Conservation (phyloP, 2,113 vertebrate species). For the Carassius auratus region DNA sequence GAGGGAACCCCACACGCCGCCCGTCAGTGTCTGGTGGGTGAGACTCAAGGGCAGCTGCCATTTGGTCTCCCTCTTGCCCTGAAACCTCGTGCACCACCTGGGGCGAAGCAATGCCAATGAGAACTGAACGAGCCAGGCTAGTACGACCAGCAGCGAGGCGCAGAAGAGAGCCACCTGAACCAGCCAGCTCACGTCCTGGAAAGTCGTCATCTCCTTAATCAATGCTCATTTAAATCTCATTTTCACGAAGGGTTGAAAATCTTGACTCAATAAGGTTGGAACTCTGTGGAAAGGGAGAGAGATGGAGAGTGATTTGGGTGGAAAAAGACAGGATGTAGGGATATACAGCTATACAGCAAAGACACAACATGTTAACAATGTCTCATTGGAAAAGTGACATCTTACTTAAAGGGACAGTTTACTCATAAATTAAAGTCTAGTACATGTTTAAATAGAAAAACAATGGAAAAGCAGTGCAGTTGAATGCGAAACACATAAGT, state of each 20-base stretch:
- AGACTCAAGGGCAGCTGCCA: slow-evolving; percentile 57
- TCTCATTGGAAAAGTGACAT: background rate
- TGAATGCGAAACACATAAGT: background rate
- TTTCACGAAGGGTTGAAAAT: slow-evolving; percentile 55
- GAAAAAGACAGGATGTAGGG: background rate
- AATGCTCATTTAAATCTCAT: slow-evolving; percentile 66
- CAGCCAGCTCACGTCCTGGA: slow-evolving; percentile 79
- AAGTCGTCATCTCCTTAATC: slow-evolving; percentile 68
- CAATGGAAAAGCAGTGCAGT: background rate
- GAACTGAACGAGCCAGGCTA: slow-evolving; percentile 89
- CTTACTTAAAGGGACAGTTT: slow-evolving; percentile 4
- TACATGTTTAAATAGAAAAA: background rate
- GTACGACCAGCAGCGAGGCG: slow-evolving; percentile 86
- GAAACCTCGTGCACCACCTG: slow-evolving; percentile 49
- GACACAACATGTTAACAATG: background rate
- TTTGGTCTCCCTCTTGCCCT: slow-evolving; percentile 36
- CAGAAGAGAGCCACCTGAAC: slow-evolving; percentile 85
- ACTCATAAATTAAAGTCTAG: background rate
- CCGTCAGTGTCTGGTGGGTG: slow-evolving; percentile 63
- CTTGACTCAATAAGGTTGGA: slow-evolving; percentile 45
- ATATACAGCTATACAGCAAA: background rate
- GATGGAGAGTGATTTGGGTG: background rate
- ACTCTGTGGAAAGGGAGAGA: slow-evolving; percentile 28
- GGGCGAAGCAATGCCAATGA: slow-evolving; percentile 71
- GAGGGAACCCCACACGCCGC: slow-evolving; percentile 77